phyloP scores from a whole-genome alignment of 2,888 invertebrate genomes.

The Drosophila demipolita region DNA sequence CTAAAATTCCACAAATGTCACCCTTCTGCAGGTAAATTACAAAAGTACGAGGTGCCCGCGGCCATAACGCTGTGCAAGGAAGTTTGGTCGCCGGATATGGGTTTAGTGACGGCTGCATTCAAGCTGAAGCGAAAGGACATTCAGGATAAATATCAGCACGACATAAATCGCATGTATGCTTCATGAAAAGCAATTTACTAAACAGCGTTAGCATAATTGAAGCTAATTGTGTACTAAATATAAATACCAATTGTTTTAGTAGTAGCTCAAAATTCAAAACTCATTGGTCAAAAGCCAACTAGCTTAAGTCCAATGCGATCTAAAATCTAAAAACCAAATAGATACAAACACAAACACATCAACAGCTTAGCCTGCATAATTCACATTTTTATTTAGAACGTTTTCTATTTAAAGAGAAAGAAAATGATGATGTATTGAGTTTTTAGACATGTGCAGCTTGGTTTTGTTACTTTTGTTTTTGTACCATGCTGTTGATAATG shows the following conservation, averaged over 20 bases:
- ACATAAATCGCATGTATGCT: slow-evolving; percentile 97
- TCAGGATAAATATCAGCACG: slow-evolving; percentile 95
- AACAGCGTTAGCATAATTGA: slow-evolving; percentile 45
- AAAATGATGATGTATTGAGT: slow-evolving; percentile 32
- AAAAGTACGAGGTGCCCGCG: slow-evolving; percentile 96
- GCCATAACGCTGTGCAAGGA: slow-evolving; percentile 95
- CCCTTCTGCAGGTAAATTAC: slow-evolving; percentile 90
- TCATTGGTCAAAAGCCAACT: slow-evolving; percentile 49
- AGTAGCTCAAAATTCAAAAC: slow-evolving; percentile 38
- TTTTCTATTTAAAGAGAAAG: slow-evolving; percentile 39
- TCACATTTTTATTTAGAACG: slow-evolving; percentile 34
- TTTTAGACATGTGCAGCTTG: slow-evolving; percentile 45
- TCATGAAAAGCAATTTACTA: slow-evolving; percentile 88
- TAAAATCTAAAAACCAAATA: slow-evolving; percentile 57
- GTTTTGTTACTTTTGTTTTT: slow-evolving; percentile 52
- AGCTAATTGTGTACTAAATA: slow-evolving; percentile 55
- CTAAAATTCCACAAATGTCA: not conserved
- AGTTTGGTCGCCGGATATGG: slow-evolving; percentile 99
- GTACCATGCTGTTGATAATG: slow-evolving; percentile 58
- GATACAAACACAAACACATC: slow-evolving; percentile 16
- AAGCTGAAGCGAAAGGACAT: slow-evolving; percentile 99
- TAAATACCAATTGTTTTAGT: slow-evolving; percentile 46
- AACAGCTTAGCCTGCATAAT: slow-evolving; percentile 28
- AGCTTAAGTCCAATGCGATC: slow-evolving; percentile 66
- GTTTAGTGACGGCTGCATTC: slow-evolving; percentile 98